Evolutionary conservation across 1,140 invertebrate species (phyloP).

Genomic region (Oedothorax gibbosus): DNA sequence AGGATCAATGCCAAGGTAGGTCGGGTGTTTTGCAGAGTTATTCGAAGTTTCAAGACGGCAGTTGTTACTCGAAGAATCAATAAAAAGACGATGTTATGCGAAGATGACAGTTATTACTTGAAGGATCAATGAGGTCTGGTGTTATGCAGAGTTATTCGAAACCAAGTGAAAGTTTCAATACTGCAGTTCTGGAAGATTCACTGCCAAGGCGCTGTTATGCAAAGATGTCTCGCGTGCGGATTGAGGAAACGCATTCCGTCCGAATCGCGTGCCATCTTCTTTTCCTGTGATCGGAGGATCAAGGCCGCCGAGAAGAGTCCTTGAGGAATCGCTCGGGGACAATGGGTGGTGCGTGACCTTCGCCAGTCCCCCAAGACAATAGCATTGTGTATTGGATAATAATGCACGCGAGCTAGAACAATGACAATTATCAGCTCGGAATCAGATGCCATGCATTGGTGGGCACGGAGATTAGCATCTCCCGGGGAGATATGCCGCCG

Average conservation of each 20-base stretch:
- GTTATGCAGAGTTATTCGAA: too few relatives aligned
- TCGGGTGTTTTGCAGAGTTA: too few relatives aligned
- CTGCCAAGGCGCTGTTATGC: too few relatives aligned
- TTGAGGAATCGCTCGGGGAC: slow-evolving; percentile 28
- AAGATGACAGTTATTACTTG: too few relatives aligned
- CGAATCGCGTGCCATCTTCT: slow-evolving; percentile 34
- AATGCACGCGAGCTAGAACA: slow-evolving; percentile 51
- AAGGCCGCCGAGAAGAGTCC: slow-evolving; percentile 41
- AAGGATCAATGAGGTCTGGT: too few relatives aligned
- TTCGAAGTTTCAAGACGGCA: too few relatives aligned
- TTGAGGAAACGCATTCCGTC: slow-evolving; percentile 4
- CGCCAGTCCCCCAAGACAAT: slow-evolving; percentile 38
- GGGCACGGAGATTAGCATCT: slow-evolving; percentile 44
- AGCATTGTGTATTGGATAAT: slow-evolving; percentile 58
- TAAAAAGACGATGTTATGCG: too few relatives aligned
- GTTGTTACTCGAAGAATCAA: too few relatives aligned
- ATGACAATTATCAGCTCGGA: slow-evolving; percentile 56
- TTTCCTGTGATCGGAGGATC: slow-evolving; percentile 42
- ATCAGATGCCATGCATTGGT: slow-evolving; percentile 50
- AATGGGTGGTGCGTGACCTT: slow-evolving; percentile 54
- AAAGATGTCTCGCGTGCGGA: too few relatives aligned
- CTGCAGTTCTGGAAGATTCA: too few relatives aligned
- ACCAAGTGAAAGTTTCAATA: too few relatives aligned
- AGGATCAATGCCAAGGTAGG: too few relatives aligned
- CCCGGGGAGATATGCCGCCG: slow-evolving; percentile 9